Evolutionary conservation across 2,888 invertebrate species (phyloP), one percentile per base, ranked within the genome.

Genomic region (Apodemia hepburni): DNA sequence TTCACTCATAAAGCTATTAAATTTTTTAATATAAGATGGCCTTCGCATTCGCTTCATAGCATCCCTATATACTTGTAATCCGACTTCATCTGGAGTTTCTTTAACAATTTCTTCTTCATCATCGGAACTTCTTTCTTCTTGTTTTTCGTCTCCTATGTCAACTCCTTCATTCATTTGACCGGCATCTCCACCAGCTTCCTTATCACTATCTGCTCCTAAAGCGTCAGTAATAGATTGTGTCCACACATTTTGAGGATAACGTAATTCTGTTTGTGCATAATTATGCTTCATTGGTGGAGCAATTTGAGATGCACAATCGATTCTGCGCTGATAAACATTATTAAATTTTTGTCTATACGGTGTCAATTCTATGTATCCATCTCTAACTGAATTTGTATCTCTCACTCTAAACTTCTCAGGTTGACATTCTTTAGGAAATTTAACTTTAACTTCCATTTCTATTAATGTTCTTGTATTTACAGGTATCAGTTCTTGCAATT

Each of bases 161-260:
- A 17, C 22, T 1, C 57, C 29, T 58, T 61, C 58, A 2, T 22
- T 51, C 2, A 18, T 51, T 22, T 18, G 67, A 29, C 76, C 80
- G 12, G 82, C 75, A 58, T 85, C 85, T 29, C 84, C 82, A 35
- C 78, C 86, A 60, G 82, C 82, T 1, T 70, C 65, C 66, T 80
- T 76, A 58, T 75, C 80, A 35, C 71, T 68, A 4, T 67, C 63
- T 63, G 74, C 69, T 9, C 84, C 85, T 58, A 87, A 70, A 38
- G 83, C 77, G 66, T 88, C 87, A 27, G 85, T 84, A 68, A 88
- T 82, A 1, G 92, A 95, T 74, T 96, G 96, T 0, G 94, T 94
- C 93, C 94, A 94, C 65, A 92, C 91, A 78, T 96, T 96, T 65
- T 92, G 87, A 0, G 95, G 95, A 76, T 95, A 95, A 49, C 93